Evolutionary conservation across 2,797 vertebrate species (phyloP).

Genomic region (Pterois miles): DNA sequence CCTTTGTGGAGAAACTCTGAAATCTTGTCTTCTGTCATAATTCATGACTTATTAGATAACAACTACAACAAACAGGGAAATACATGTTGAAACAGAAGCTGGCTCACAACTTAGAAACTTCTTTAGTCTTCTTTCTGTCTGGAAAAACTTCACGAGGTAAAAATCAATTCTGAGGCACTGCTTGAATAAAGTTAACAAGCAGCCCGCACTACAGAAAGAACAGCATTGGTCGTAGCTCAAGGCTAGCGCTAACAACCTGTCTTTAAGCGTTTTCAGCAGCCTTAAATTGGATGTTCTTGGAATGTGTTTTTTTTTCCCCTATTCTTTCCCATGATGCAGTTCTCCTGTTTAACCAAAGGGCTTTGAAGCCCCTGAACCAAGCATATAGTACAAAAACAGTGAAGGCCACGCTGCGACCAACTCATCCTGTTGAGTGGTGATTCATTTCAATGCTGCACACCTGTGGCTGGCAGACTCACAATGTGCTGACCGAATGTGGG

Average conservation of each 20-base stretch:
- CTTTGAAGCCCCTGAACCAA: conserved; percentile 1
- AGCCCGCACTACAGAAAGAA: not conserved
- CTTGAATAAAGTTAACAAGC: conserved; percentile 1
- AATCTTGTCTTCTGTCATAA: not conserved
- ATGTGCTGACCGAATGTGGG: not conserved
- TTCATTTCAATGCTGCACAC: conserved; percentile 25
- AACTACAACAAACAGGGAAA: not conserved
- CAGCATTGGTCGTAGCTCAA: not conserved
- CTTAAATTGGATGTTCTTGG: conserved; percentile 3
- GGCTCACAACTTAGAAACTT: not conserved
- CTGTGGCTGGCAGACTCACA: conserved; percentile 21
- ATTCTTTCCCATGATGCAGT: conserved; percentile 4
- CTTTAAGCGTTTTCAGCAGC: conserved; percentile 6
- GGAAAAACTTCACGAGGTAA: not conserved
- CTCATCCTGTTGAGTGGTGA: conserved; percentile 5
- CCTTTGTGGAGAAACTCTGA: no score
- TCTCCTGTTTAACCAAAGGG: conserved; percentile 9
- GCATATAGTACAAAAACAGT: not conserved
- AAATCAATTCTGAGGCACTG: not conserved
- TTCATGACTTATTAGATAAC: not conserved
- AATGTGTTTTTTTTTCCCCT: not conserved
- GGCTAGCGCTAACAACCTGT: not conserved
- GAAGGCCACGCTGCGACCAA: conserved; percentile 16
- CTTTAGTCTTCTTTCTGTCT: not conserved
- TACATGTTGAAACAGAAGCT: not conserved